A percentile compares a stretch with the other conserved stretches of the same genome.
Conservation (phyloP, 2,113 vertebrate genomes). For the Arenaria interpres region DNA sequence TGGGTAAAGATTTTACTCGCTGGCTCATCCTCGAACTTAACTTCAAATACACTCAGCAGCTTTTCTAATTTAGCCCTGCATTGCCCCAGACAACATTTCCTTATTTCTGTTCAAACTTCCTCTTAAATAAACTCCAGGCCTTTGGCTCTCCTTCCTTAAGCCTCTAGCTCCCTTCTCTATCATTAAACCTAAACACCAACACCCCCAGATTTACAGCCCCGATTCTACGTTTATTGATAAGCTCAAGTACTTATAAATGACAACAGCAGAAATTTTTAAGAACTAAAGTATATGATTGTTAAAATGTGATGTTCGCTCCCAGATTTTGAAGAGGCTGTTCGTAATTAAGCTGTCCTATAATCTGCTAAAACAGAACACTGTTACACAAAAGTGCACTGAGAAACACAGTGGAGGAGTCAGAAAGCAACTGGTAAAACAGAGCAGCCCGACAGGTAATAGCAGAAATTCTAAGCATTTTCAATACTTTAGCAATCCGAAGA, state of each 20-base stretch:
- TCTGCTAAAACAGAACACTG: background rate
- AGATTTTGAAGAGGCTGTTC: background rate
- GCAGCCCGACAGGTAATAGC: background rate
- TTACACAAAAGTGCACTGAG: background rate
- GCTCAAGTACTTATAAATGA: background rate
- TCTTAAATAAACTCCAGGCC: background rate
- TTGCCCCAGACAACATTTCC: background rate
- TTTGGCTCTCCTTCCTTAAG: background rate
- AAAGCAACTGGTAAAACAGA: background rate
- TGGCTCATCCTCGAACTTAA: background rate
- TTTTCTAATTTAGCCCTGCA: background rate
- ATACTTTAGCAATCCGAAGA: background rate
- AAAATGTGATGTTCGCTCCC: background rate
- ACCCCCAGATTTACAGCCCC: background rate
- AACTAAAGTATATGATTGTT: background rate
- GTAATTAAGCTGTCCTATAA: background rate
- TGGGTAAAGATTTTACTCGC: background rate
- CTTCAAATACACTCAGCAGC: background rate
- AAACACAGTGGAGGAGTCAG: background rate
- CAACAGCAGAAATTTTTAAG: background rate
- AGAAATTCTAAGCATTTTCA: background rate
- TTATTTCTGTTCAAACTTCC: background rate
- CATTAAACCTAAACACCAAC: background rate
- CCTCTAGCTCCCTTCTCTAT: background rate
- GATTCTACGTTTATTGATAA: background rate